Percentiles rank a stretch among this genome's conserved stretches.
These are phyloP conservation scores for Bombus pyrosoma DNA, from an alignment of 1,140 invertebrate genomes.

Conservation along the genomic window DNA sequence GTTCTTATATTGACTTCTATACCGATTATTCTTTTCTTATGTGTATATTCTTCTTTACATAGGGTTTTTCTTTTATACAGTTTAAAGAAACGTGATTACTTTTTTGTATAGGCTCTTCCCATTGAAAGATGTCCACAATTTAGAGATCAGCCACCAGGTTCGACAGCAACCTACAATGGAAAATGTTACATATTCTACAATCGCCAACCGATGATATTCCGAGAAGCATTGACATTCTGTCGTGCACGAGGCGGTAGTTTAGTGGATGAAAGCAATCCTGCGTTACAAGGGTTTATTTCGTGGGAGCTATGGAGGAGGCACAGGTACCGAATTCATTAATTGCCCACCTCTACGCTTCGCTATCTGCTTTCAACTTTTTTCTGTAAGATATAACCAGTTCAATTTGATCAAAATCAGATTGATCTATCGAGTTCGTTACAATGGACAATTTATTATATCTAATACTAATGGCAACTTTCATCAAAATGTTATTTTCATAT, in stretches of 20 bases:
- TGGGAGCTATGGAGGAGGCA: slow-evolving; percentile 97
- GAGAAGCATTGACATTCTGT: slow-evolving; percentile 92
- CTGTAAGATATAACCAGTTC: too few relatives aligned
- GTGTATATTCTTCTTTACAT: background rate
- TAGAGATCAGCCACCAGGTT: slow-evolving; percentile 94
- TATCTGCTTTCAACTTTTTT: background rate
- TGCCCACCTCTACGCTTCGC: background rate
- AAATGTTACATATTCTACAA: slow-evolving; percentile 99
- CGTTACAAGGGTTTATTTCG: slow-evolving; percentile 95
- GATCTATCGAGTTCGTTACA: too few relatives aligned
- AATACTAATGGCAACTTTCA: too few relatives aligned
- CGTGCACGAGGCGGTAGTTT: slow-evolving; percentile 89
- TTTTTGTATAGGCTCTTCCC: slow-evolving; percentile 87
- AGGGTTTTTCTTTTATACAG: background rate
- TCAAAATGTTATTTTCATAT: too few relatives aligned
- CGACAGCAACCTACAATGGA: slow-evolving; percentile 96
- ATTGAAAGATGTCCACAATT: slow-evolving; percentile 97
- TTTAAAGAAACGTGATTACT: background rate
- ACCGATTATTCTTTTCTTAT: too few relatives aligned
- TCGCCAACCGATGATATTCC: slow-evolving; percentile 91
- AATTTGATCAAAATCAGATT: too few relatives aligned
- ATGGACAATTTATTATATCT: too few relatives aligned
- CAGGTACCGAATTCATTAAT: slow-evolving; percentile 82
- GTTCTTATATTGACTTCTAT: too few relatives aligned
- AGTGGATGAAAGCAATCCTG: slow-evolving; percentile 96